A percentile compares a stretch with the other conserved stretches of the same genome.
Conservation (phyloP, 2,113 vertebrate genomes). For the Phodopus roborovskii region DNA sequence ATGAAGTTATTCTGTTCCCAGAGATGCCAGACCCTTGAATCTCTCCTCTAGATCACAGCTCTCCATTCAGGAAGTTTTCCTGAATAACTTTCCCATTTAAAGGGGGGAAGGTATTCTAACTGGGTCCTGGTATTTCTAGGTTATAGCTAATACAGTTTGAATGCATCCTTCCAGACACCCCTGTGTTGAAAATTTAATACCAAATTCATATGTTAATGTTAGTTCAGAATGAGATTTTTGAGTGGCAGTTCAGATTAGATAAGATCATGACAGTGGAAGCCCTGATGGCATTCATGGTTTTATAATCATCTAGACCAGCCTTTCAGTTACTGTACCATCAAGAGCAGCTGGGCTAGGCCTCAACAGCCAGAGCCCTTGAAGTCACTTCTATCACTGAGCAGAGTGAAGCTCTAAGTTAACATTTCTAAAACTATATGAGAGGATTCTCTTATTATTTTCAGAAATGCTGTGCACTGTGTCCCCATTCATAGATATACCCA, state of each 20-base stretch:
- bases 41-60: not conserved
- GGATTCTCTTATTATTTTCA: not conserved
- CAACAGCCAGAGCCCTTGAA: not conserved
- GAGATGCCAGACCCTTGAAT: not conserved
- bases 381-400: not conserved
- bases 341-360: not conserved
- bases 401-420: not conserved
- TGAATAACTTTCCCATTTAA: not conserved
- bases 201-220: not conserved
- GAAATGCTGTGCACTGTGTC: not conserved
- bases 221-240: not conserved
- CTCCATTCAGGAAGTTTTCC: not conserved
- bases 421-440: not conserved
- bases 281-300: not conserved
- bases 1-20: not conserved
- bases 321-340: not conserved
- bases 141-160: not conserved
- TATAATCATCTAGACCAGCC: not conserved
- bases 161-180: not conserved
- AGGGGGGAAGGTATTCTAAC: not conserved
- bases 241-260: not conserved
- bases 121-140: not conserved
- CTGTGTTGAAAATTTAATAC: not conserved
- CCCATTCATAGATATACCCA: not conserved
- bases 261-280: not conserved